Evolutionary conservation across 2,888 invertebrate species (phyloP).

Genomic region (Ophion slaviceki): DNA sequence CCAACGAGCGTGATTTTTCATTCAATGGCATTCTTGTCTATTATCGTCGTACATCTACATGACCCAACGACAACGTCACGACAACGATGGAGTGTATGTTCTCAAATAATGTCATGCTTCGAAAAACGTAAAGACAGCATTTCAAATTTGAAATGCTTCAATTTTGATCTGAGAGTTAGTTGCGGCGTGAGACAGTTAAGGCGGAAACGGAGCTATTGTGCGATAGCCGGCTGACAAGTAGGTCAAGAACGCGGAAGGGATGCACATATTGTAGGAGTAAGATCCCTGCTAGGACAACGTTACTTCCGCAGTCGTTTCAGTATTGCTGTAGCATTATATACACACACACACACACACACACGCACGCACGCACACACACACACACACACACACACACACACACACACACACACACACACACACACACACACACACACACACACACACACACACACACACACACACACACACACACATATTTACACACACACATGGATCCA

Average conservation of each 20-base stretch:
- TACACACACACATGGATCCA: not conserved
- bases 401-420: no score
- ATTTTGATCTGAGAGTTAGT: slow-evolving; percentile 54
- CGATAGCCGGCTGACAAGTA: slow-evolving; percentile 67
- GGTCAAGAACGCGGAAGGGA: slow-evolving; percentile 72
- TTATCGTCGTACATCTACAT: slow-evolving; percentile 1
- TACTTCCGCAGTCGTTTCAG: slow-evolving; percentile 53
- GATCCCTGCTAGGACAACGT: slow-evolving; percentile 25
- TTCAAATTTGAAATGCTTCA: slow-evolving; percentile 53
- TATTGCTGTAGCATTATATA: not conserved
- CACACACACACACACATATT: no score
- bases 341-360: no score
- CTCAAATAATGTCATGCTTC: not conserved
- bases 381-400: no score
- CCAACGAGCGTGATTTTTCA: slow-evolving; percentile 63
- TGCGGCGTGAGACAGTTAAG: not conserved
- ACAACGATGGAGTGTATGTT: slow-evolving; percentile 16
- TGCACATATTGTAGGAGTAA: slow-evolving; percentile 14
- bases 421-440: no score
- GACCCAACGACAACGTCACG: slow-evolving; percentile 4
- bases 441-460: no score
- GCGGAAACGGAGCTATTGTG: slow-evolving; percentile 12
- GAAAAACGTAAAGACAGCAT: not conserved
- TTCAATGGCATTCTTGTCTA: slow-evolving; percentile 22
- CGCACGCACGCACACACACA: no score